A percentile compares a stretch with the other conserved stretches of the same genome.
Evolutionary conservation across 2,797 vertebrate species (phyloP).

Genomic region (Gastrophryne carolinensis): DNA sequence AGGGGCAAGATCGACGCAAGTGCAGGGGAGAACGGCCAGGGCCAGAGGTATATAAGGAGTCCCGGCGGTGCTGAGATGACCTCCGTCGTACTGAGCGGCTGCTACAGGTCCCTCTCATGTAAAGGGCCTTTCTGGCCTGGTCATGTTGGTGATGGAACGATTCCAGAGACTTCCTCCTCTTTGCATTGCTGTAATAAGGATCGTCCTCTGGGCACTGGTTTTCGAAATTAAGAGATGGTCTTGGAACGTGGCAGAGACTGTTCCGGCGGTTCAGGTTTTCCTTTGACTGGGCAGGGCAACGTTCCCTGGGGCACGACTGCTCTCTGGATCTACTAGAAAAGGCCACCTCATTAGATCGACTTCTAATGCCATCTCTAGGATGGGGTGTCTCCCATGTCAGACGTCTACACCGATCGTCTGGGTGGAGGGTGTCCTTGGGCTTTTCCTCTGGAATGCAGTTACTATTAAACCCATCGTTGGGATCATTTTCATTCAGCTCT

Average conservation of each 20-base stretch:
- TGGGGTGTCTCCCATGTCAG: neutral
- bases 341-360: neutral
- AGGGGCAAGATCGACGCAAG: neutral
- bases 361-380: neutral
- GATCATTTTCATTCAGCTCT: neutral
- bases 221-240: neutral
- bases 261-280: neutral
- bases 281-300: neutral
- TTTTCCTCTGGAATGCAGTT: neutral
- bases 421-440: neutral
- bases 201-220: neutral
- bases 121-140: neutral
- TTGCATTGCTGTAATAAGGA: neutral
- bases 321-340: neutral
- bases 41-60: slow-evolving; percentile 25
- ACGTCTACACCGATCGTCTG: neutral
- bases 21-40: neutral
- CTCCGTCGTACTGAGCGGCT: neutral
- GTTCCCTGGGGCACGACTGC: neutral
- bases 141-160: neutral
- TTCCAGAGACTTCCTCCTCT: slow-evolving; percentile 16
- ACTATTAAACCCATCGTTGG: neutral
- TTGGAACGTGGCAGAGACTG: neutral
- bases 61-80: neutral
- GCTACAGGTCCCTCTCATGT: neutral